Conservation (phyloP, 2,113 vertebrate species). For the Pantherophis guttatus region DNA sequence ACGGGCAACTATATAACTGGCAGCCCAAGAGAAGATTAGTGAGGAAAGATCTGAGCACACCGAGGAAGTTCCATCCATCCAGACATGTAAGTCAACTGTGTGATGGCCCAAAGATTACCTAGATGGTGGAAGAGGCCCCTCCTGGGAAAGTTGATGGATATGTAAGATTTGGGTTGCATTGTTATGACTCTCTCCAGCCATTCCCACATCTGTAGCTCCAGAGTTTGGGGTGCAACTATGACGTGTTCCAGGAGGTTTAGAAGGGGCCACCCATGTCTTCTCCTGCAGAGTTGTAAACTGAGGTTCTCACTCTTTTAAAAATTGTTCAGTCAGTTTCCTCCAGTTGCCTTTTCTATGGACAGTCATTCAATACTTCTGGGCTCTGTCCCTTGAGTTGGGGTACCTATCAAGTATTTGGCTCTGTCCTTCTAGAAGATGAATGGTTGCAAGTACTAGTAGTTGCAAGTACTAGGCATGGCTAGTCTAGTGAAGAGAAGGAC, state of each 20-base stretch:
- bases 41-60: background rate
- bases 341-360: background rate
- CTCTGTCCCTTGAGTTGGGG: background rate
- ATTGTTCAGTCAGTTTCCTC: background rate
- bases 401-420: background rate
- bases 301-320: background rate
- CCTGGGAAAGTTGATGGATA: background rate
- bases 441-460: too few species aligned
- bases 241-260: background rate
- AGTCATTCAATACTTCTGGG: background rate
- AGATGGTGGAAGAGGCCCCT: background rate
- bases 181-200: background rate
- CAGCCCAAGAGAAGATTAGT: background rate
- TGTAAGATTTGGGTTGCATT: background rate
- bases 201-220: background rate
- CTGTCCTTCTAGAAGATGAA: background rate
- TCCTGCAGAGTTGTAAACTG: background rate
- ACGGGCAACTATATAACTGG: slow-evolving; percentile 40
- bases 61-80: background rate
- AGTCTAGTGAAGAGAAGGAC: too few species aligned
- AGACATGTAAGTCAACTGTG: background rate
- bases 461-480: too few species aligned
- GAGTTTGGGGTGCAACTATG: background rate
- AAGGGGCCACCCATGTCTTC: background rate
- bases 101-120: rapidly evolving